Evolutionary conservation across 2,113 vertebrate species (phyloP), one percentile per base, ranked within the genome.

Genomic region (Labeo catla): DNA sequence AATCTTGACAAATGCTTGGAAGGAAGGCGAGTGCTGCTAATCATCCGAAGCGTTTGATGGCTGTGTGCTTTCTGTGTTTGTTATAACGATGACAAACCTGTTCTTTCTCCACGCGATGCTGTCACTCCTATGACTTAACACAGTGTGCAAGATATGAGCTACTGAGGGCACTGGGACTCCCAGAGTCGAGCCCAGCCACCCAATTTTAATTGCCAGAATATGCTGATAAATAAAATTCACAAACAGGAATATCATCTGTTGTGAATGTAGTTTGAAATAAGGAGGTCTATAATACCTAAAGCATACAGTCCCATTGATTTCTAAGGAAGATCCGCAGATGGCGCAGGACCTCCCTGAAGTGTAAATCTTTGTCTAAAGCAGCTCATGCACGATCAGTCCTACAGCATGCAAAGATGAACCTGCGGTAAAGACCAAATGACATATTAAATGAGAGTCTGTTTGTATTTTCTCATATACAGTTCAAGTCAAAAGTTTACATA

Each of bases 11-110:
- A 84, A 89, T 84, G 78, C 82, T 79, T 72, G 77, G 83, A 84
- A 49, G 15, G 45, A 77, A 82, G 76, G 54, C 34, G 61, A 87
- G 89, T 80, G 78, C 91, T 94, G 91, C 88, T 88, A 92, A 89
- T 92, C 89, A 89, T 94, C 92, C 65, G 88, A 73, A 87, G 36
- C 85, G 74, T 90, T 78, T 92, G 90, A 91, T 90, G 84, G 86
- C 84, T 83, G 52, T 81, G 47, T 80, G 86, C 87, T 87, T 47
- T 36, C 88, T 84, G 86, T 87, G 81, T 85, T 65, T 77, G 43
- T 84, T 87, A 66, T 49, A 83, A 87, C 86, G 87, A 65, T 87
- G 77, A 80, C 54, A 63, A 66, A 52, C 28, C 81, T 70, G 81
- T 83, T 28, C 68, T 89, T 86, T 87, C 76, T 85, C 7, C 54